Base-by-base conservation (phyloP, 2,888 invertebrate species). In the Athripsodes cinereus region DNA sequence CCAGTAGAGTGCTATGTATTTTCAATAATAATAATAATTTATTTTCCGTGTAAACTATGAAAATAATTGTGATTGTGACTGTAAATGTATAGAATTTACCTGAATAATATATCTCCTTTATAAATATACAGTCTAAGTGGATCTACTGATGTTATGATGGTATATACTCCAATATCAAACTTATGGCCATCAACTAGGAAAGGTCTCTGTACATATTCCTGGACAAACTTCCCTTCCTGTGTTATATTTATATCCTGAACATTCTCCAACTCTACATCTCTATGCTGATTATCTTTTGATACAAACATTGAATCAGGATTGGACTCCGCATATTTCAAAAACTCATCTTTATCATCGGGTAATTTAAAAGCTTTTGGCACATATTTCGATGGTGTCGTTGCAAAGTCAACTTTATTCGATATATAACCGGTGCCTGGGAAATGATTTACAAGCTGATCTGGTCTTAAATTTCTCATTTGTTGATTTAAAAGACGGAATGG, bases 131-230 rank as follows among this genome's bases (percentile, higher is more conserved):
- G 84, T 64, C 96, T 79, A 20, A 98, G 74, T 1, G 98, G 98
- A 72, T 93, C 84, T 1, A 97, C 80, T 0, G 95, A 96, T 0
- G 96, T 96, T 19, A 98, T 75, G 1, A 90, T 87, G 0, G 92
- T 91, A 70, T 98, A 98, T 58, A 98, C 85, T 8, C 98, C 97
- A 71, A 98, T 91, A 74, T 98, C 98, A 74, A 98, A 98, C 76
- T 96, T 96, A 72, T 92, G 85, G 1, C 93, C 94, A 71, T 94
- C 94, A 2, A 98, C 88, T 18, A 98, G 77, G 66, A 90, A 85
- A 2, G 97, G 97, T 63, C 86, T 88, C 65, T 88, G 86, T 20
- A 98, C 80, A 71, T 88, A 98, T 72, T 96, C 90, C 70, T 97
- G 97, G 2, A 97, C 82, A 72, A 98, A 98, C 53, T 87, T 88